These are phyloP conservation scores for Rhynchophorus ferrugineus DNA, from an alignment of 1,140 invertebrate genomes.

Conservation along the genomic window DNA sequence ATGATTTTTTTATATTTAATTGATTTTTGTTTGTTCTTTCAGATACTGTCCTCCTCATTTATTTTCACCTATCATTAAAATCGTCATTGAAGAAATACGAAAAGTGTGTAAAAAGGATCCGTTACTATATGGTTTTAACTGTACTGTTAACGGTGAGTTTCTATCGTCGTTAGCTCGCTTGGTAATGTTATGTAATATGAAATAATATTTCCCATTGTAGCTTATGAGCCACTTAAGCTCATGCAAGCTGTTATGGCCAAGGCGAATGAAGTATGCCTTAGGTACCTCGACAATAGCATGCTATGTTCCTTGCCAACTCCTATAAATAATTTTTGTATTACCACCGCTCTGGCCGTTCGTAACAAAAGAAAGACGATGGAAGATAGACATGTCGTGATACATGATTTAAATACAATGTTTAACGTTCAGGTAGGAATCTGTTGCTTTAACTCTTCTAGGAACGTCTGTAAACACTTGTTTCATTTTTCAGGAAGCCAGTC, in stretches of 20 bases:
- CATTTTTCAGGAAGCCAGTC: slow-evolving; percentile 46
- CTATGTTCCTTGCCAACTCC: slow-evolving; percentile 47
- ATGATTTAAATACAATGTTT: slow-evolving; percentile 62
- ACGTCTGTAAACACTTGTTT: background rate
- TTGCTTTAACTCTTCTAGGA: background rate
- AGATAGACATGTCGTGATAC: slow-evolving; percentile 72
- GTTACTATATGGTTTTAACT: slow-evolving; percentile 51
- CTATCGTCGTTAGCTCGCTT: background rate
- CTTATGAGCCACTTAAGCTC: slow-evolving; percentile 59
- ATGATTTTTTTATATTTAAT: too few species aligned
- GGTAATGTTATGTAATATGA: background rate
- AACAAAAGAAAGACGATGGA: slow-evolving; percentile 80
- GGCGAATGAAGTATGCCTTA: slow-evolving; percentile 60
- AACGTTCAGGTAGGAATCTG: slow-evolving; percentile 48
- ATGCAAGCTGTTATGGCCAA: slow-evolving; percentile 64
- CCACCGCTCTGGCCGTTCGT: slow-evolving; percentile 60
- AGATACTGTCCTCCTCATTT: slow-evolving; percentile 61
- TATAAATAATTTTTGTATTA: slow-evolving; percentile 42
- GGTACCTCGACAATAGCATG: slow-evolving; percentile 57
- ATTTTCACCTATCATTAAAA: slow-evolving; percentile 53
- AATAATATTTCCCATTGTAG: slow-evolving; percentile 44
- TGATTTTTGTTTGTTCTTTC: slow-evolving; percentile 41
- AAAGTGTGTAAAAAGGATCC: slow-evolving; percentile 54
- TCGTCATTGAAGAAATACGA: slow-evolving; percentile 57
- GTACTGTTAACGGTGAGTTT: slow-evolving; percentile 49